phyloP scores from a whole-genome alignment of 2,113 vertebrate genomes.

The Lophura nycthemera region DNA sequence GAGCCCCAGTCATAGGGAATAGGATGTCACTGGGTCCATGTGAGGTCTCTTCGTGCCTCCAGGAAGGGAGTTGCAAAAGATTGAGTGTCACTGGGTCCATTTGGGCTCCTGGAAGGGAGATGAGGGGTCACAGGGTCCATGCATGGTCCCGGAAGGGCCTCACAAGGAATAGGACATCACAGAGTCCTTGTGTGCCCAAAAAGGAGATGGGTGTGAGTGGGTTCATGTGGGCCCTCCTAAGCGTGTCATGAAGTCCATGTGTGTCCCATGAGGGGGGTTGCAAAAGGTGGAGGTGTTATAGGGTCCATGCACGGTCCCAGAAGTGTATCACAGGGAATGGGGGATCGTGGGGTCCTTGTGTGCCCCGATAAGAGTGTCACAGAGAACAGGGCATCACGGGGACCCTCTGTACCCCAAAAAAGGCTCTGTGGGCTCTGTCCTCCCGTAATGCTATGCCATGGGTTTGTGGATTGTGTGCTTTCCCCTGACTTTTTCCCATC shows the following conservation, averaged over 20 bases:
- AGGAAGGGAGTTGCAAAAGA: no score
- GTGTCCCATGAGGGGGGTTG: no score
- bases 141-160: no score
- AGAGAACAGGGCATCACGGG: rapidly evolving
- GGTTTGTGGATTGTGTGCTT: no score
- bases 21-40: not conserved
- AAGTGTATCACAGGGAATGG: not conserved
- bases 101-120: no score
- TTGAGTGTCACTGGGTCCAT: not conserved
- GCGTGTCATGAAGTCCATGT: no score
- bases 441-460: no score
- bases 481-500: not conserved
- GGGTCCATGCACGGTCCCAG: rapidly evolving
- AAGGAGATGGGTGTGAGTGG: not conserved
- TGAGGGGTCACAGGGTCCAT: rapidly evolving
- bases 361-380: not conserved
- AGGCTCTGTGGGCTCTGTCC: rapidly evolving
- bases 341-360: rapidly evolving
- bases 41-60: not conserved
- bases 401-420: no score
- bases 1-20: not conserved
- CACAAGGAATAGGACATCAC: rapidly evolving
- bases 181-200: not conserved
- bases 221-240: rapidly evolving
- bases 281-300: rapidly evolving